A percentile compares a stretch with the other conserved stretches of the same genome.
Evolutionary conservation across 2,113 vertebrate species (phyloP).

Genomic region (Motacilla alba): DNA sequence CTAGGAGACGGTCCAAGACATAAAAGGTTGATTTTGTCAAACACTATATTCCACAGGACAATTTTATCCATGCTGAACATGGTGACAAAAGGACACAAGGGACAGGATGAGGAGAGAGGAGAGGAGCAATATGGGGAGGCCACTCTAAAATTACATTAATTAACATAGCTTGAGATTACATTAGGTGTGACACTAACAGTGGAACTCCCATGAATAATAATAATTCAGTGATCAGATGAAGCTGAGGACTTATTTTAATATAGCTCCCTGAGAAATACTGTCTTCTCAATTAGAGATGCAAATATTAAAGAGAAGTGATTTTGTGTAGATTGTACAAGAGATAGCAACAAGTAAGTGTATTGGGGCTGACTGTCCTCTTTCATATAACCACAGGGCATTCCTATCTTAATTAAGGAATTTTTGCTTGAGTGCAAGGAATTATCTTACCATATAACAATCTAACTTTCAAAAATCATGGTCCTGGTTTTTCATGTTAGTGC

Average conservation of each 20-base stretch:
- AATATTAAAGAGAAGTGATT: not conserved
- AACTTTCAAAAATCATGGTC: not conserved
- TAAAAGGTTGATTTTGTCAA: slow-evolving; percentile 1
- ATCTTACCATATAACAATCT: not conserved
- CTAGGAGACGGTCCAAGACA: not conserved
- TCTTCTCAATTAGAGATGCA: not conserved
- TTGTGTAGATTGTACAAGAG: not conserved
- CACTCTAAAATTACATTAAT: slow-evolving; percentile 28
- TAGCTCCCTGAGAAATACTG: not conserved
- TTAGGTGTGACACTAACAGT: not conserved
- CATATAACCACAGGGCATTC: not conserved
- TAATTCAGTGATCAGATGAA: not conserved
- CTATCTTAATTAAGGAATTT: not conserved
- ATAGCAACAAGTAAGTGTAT: not conserved
- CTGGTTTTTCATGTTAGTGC: not conserved
- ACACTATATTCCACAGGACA: not conserved
- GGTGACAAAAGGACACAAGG: slow-evolving; percentile 2
- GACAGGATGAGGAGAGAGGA: not conserved
- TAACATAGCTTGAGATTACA: slow-evolving; percentile 4
- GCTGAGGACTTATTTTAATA: not conserved
- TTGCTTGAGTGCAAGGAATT: not conserved
- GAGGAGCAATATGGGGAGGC: not conserved
- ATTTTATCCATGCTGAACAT: slow-evolving; percentile 10
- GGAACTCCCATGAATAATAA: slow-evolving; percentile 21
- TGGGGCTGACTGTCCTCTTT: not conserved